Conservation (phyloP, 2,888 invertebrate species). For the Megastigmus dorsalis region DNA sequence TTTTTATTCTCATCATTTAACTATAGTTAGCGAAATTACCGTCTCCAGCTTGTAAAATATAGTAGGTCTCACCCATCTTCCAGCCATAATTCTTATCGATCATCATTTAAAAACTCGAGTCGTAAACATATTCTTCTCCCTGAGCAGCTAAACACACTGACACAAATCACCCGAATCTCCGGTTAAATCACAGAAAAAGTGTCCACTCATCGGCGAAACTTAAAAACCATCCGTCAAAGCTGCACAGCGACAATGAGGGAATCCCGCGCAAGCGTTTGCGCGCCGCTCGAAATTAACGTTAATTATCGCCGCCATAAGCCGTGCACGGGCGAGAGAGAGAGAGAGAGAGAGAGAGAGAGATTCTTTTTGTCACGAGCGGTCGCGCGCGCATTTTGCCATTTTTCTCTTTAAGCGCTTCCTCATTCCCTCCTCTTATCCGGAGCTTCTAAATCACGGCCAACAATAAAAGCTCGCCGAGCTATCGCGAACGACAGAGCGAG, state of each 20-base stretch:
- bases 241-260: neutral
- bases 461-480: slow-evolving; percentile 55
- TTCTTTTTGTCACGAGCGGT: slow-evolving; percentile 20
- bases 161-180: neutral
- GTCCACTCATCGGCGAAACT: neutral
- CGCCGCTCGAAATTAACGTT: slow-evolving; percentile 31
- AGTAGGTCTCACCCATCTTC: no score
- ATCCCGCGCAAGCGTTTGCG: no score
- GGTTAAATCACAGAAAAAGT: neutral
- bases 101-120: no score
- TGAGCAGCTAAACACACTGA: no score
- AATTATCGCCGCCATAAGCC: slow-evolving; percentile 36
- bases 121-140: no score
- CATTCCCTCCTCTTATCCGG: slow-evolving; percentile 45
- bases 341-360: no score
- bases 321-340: neutral
- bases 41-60: no score
- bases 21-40: no score
- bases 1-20: no score
- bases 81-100: no score
- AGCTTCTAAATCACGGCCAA: slow-evolving; percentile 62
- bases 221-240: slow-evolving; percentile 13
- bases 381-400: slow-evolving; percentile 31
- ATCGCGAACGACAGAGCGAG: slow-evolving; percentile 27
- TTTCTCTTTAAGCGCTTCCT: slow-evolving; percentile 54